A percentile compares a stretch with the other conserved stretches of the same genome.
Evolutionary conservation across 64 coral and sea anemone genomes (phyloP).

Genomic region (Montipora foliosa): DNA sequence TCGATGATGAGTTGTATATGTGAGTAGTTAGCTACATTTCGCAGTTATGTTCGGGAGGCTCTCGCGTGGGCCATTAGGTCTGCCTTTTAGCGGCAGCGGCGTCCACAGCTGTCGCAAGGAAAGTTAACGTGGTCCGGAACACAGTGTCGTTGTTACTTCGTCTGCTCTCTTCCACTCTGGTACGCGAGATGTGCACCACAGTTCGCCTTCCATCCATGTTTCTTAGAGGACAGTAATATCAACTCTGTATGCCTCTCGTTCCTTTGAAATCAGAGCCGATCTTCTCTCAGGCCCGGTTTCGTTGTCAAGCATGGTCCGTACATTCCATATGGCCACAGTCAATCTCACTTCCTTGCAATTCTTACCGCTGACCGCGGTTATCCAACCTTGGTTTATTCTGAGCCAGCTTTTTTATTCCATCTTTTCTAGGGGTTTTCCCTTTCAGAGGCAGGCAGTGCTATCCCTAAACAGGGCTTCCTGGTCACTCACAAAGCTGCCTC

Average conservation of each 20-base stretch:
- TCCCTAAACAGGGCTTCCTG: conserved; percentile 55
- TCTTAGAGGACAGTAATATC: conserved; percentile 13
- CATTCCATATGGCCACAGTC: conserved; percentile 14
- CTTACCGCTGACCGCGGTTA: conserved; percentile 27
- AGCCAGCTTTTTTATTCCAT: not conserved
- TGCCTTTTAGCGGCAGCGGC: no score
- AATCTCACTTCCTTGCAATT: conserved; percentile 7
- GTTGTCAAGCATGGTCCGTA: conserved; percentile 11
- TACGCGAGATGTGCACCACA: no score
- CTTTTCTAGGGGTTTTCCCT: conserved; percentile 14
- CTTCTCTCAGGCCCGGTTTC: not conserved
- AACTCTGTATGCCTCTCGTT: not conserved
- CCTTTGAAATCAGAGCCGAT: conserved; percentile 2
- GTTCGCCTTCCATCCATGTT: not conserved
- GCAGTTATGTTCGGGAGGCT: no score
- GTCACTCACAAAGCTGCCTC: conserved; percentile 41
- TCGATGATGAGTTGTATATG: no score
- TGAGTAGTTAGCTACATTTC: no score
- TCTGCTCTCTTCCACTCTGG: no score
- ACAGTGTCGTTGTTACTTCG: no score
- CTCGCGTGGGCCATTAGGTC: no score
- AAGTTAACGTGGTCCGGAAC: no score
- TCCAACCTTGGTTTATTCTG: conserved; percentile 2
- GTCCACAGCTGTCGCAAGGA: no score
- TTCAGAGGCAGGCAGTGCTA: conserved; percentile 41